A percentile compares a stretch with the other conserved stretches of the same genome.
Evolutionary conservation across 2,888 invertebrate genomes (phyloP).

Genomic region (Bruchidius siliquastri): DNA sequence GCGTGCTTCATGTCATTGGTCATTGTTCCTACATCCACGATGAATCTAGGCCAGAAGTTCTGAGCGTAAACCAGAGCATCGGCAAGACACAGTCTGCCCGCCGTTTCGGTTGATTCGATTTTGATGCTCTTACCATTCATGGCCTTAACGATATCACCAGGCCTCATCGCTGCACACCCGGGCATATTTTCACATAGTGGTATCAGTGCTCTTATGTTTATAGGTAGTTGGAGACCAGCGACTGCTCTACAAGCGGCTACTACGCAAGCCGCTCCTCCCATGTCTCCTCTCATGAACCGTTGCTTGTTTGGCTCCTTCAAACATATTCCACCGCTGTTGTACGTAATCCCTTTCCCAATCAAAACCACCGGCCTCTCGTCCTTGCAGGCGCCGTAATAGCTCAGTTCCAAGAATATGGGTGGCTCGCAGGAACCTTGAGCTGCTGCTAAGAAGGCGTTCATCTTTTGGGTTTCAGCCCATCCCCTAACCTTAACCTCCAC

Average conservation of each 20-base stretch:
- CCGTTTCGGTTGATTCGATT: slow-evolving; percentile 72
- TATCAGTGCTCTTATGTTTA: slow-evolving; percentile 70
- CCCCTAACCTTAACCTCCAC: slow-evolving; percentile 62
- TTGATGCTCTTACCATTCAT: slow-evolving; percentile 73
- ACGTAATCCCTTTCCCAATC: slow-evolving; percentile 55
- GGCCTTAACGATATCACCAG: slow-evolving; percentile 53
- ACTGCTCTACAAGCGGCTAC: slow-evolving; percentile 64
- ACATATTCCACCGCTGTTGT: slow-evolving; percentile 70
- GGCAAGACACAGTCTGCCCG: slow-evolving; percentile 74
- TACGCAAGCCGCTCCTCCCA: slow-evolving; percentile 81
- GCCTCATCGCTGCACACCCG: slow-evolving; percentile 68
- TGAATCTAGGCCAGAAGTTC: slow-evolving; percentile 64
- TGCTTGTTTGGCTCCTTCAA: slow-evolving; percentile 60
- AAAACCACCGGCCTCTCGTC: slow-evolving; percentile 64
- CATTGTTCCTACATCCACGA: slow-evolving; percentile 75
- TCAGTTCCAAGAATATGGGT: slow-evolving; percentile 73
- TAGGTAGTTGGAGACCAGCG: slow-evolving; percentile 47
- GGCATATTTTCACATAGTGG: slow-evolving; percentile 80
- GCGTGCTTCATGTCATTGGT: slow-evolving; percentile 51
- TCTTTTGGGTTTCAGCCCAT: slow-evolving; percentile 74
- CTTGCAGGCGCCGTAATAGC: slow-evolving; percentile 61
- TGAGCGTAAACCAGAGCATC: slow-evolving; percentile 77
- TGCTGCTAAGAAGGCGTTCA: slow-evolving; percentile 75
- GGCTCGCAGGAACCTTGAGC: slow-evolving; percentile 73
- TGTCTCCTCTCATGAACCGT: slow-evolving; percentile 73